Base-by-base conservation (phyloP, 2,888 invertebrate species). In the Tinea trinotella region DNA sequence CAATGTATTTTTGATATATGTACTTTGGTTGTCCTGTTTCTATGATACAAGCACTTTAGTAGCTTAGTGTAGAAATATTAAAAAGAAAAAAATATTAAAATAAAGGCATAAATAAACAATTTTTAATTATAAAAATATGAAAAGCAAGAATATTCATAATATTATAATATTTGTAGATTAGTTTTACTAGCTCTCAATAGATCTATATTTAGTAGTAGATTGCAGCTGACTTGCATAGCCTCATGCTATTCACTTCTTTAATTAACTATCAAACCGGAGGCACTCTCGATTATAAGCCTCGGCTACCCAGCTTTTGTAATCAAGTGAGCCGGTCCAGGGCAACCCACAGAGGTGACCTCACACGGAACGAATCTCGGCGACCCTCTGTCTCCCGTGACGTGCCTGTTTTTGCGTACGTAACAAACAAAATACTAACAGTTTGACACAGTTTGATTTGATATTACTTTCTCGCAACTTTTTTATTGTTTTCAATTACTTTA, bases 211-310 rank as follows among this genome's bases (percentile, higher is more conserved):
- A 34, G 67, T 69, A 69, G 71, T 70, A 74, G 74, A 78, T 73
- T 78, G 76, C 78, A 78, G 76, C 74, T 82, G 80, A 79, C 79
- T 79, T 76, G 76, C 76, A 77, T 69, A 74, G 74, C 76, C 67
- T 70, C 67, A 66, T 70, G 74, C 77, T 79, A 82, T 82, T 83
- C 81, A 80, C 71, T 76, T 73, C 81, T 79, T 81, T 85, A 84
- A 85, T 84, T 83, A 84, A 78, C 79, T 82, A 80, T 82, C 80
- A 76, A 75, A 77, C 74, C 73, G 70, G 74, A 73, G 77, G 76
- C 76, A 76, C 74, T 75, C 77, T 83, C 79, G 77, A 81, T 84
- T 80, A 82, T 76, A 76, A 71, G 71, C 68, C 65, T 64, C 70
- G 74, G 80, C 82, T 84, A 79, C 84, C 64, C 74, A 77, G 75